Evolutionary conservation across 2,797 vertebrate genomes (phyloP).

Genomic region (Phoebastria nigripes): DNA sequence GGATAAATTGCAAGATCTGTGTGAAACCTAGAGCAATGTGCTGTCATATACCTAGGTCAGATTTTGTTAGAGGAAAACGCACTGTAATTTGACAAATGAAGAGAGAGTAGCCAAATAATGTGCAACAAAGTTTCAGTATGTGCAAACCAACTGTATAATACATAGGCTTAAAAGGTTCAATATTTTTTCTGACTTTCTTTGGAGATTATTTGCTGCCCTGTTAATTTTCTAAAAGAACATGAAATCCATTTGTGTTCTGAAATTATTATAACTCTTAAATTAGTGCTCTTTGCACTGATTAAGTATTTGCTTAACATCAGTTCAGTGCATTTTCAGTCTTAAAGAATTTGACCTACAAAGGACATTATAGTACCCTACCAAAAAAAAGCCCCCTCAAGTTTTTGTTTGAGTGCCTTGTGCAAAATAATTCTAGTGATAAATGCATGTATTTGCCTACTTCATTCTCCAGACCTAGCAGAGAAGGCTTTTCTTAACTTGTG

Average conservation of each 20-base stretch:
- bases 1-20: not conserved
- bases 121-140: not conserved
- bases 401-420: not conserved
- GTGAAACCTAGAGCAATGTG: not conserved
- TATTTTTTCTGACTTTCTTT: not conserved
- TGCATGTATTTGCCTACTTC: not conserved
- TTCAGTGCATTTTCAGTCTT: not conserved
- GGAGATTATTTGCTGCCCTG: not conserved
- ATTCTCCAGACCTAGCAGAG: not conserved
- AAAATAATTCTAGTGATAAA: not conserved
- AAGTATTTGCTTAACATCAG: not conserved
- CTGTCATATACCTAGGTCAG: not conserved
- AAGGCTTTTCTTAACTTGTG: not conserved
- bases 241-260: not conserved
- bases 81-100: not conserved
- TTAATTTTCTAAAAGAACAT: not conserved
- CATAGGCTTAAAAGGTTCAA: not conserved
- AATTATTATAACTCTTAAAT: not conserved
- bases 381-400: not conserved
- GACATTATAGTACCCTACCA: not conserved
- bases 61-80: not conserved
- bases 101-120: not conserved
- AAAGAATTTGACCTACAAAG: not conserved
- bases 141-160: not conserved
- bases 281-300: not conserved